Percentiles rank a stretch among this genome's conserved stretches.
Conservation (phyloP, 2,113 vertebrate species). For the Dermatemys mawii region DNA sequence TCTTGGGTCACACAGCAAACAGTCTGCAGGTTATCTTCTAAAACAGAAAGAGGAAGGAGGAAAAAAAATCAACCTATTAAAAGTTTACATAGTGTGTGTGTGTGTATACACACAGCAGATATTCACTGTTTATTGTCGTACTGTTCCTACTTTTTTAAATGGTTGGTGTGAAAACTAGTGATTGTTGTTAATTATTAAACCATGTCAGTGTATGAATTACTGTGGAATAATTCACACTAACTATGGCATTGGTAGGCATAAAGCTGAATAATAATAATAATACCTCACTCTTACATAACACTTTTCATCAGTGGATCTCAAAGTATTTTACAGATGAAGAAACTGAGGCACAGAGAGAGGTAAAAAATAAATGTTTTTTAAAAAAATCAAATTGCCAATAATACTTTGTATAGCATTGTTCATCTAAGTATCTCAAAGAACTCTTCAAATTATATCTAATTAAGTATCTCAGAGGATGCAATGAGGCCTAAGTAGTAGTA, state of each 20-base stretch:
- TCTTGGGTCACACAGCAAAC: neutral
- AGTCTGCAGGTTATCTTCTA: neutral
- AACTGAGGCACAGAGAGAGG: neutral
- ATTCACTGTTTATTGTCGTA: neutral
- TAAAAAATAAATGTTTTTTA: neutral
- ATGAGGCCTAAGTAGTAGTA: accelerated
- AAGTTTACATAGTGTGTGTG: no score
- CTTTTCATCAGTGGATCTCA: neutral
- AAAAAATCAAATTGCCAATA: no score
- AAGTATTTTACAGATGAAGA: neutral
- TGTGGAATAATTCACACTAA: neutral
- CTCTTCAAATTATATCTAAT: neutral
- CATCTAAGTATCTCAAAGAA: neutral
- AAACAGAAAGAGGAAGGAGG: neutral
- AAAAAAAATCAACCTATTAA: no score
- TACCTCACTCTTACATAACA: neutral
- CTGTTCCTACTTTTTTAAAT: neutral
- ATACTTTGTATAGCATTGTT: no score
- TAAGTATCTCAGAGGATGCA: neutral
- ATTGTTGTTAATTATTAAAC: neutral
- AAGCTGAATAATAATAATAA: neutral
- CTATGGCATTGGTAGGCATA: neutral
- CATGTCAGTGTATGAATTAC: neutral
- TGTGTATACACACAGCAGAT: neutral
- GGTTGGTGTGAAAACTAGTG: neutral